A percentile compares a stretch with the other conserved stretches of the same genome.
Conservation (phyloP, 2,113 vertebrate species). For the Etia nguti region DNA sequence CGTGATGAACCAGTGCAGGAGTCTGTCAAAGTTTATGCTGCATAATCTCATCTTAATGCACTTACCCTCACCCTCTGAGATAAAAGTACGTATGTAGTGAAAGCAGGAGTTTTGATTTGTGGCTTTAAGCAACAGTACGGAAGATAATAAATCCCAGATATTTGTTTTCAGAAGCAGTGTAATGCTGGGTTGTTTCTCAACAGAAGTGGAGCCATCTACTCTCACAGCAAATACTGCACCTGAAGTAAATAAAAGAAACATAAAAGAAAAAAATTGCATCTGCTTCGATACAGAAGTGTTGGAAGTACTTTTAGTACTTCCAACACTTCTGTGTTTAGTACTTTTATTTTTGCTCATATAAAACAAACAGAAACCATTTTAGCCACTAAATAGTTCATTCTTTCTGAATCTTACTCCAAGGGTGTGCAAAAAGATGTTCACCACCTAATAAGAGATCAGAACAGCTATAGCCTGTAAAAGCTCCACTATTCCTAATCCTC, state of each 20-base stretch:
- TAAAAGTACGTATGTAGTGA: neutral
- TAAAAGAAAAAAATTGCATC: neutral
- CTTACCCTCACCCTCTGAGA: neutral
- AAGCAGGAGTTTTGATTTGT: neutral
- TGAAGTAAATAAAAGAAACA: neutral
- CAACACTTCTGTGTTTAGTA: too few species aligned
- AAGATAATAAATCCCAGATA: neutral
- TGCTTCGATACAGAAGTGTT: neutral
- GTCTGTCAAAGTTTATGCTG: constrained; percentile 17
- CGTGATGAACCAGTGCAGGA: neutral
- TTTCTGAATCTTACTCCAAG: neutral
- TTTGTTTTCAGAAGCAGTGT: neutral
- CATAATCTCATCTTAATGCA: neutral
- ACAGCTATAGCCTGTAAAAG: neutral
- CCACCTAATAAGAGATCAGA: neutral
- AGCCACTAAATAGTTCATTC: neutral
- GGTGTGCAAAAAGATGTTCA: neutral
- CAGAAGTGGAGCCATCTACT: neutral
- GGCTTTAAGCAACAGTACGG: neutral
- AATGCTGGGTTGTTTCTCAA: neutral
- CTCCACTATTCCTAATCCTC: constrained; percentile 12
- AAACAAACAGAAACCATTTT: neutral
- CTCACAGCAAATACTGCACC: neutral
- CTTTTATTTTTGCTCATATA: neutral
- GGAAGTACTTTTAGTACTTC: too few species aligned